Evolutionary conservation across 2,797 vertebrate genomes (phyloP), one percentile per base, ranked within the genome.

Genomic region (Arctocebus calabarensis): DNA sequence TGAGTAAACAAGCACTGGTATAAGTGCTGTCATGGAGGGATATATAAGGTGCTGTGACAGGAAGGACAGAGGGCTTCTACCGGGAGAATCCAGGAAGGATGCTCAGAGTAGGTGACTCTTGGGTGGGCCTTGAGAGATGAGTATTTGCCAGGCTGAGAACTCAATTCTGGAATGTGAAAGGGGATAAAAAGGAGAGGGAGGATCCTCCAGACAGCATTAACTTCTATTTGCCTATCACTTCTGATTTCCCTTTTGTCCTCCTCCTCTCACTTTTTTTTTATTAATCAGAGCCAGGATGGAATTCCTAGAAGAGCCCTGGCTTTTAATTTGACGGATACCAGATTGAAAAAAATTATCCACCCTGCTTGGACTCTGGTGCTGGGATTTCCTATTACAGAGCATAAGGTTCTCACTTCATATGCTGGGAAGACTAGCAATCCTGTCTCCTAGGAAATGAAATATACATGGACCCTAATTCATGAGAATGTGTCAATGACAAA

Each of bases 381-480:
- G 52, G n/a, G 32, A 82, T 61, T 68, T 94, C 55, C 40, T 71
- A 1, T 55, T 82, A 88, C 10, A 94, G 57, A 81, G 75, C 94
- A 48, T 0, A 84, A 89, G 55, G 32, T 7, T 89, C 20, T 87
- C 1, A 14, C 9, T 68, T 27, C 20, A 5, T 87, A 87, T 45
- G 5, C 55, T 88, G 74, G 89, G 29, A 37, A 29, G 29, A 84
- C 70, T 91, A 59, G 17, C 27, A 48, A 70, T 90, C 79, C 57
- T 73, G 22, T 62, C 29, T 94, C 17, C 66, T 78, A 52, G 82
- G 34, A 93, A 94, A 91, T 94, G 74, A 94, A 95, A 75, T 16
- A 88, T 7, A 29, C 6, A 3, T 20, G 48, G 62, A 14, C 37
- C n/a, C 70, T 91, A 73, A 71, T 71, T 96, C 75, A 87, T 68